Evolutionary conservation across 1,140 invertebrate genomes (phyloP).

Genomic region (Pseudomyrmex cubaensis): DNA sequence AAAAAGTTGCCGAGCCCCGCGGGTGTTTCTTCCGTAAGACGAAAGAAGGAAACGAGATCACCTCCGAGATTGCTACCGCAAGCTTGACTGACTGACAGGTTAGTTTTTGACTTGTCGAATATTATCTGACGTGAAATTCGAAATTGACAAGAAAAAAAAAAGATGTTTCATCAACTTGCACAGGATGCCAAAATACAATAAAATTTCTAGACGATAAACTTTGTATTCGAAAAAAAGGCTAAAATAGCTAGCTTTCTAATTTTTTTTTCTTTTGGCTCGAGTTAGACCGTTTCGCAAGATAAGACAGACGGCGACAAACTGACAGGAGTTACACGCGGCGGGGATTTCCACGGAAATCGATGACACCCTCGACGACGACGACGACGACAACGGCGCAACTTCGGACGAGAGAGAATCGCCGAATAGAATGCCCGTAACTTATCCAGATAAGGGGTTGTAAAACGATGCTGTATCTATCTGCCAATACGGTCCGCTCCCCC

Average conservation of each 20-base stretch:
- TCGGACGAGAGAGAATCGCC: slow-evolving; percentile 63
- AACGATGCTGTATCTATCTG: slow-evolving; percentile 82
- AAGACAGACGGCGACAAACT: slow-evolving; percentile 41
- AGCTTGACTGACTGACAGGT: slow-evolving; percentile 53
- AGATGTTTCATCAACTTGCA: background rate
- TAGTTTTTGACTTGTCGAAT: slow-evolving; percentile 36
- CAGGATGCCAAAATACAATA: background rate
- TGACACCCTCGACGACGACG: slow-evolving; percentile 75
- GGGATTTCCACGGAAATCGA: slow-evolving; percentile 80
- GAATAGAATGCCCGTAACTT: slow-evolving; percentile 80
- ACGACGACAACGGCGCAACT: slow-evolving; percentile 71
- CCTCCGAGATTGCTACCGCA: slow-evolving; percentile 62
- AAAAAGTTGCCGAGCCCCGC: slow-evolving; percentile 74
- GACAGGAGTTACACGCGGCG: slow-evolving; percentile 44
- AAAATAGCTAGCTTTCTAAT: background rate
- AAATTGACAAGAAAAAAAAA: background rate
- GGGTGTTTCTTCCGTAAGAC: slow-evolving; percentile 60
- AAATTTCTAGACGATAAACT: background rate
- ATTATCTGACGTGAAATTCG: slow-evolving; percentile 9
- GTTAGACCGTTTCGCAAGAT: slow-evolving; percentile 38
- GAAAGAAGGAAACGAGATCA: slow-evolving; percentile 17
- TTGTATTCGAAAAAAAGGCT: background rate
- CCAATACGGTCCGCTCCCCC: slow-evolving; percentile 81
- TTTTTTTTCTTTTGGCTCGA: slow-evolving; percentile 28
- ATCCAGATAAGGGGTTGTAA: slow-evolving; percentile 84